Percentiles rank a stretch among this genome's conserved stretches.
These are phyloP conservation scores for honey bee (Apis mellifera) DNA, from an alignment of 1,140 invertebrate species.

Conservation along the genomic window DNA sequence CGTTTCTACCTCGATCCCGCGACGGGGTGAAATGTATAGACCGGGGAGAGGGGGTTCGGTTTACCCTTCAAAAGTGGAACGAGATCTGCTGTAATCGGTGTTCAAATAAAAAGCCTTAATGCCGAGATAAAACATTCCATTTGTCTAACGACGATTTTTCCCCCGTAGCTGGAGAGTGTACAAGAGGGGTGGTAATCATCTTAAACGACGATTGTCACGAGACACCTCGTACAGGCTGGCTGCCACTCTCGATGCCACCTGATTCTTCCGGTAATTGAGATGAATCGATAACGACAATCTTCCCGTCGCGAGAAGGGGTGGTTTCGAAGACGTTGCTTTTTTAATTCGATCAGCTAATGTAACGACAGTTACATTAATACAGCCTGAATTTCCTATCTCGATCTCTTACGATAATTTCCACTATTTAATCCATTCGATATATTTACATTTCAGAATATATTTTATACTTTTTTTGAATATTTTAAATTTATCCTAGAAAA, in stretches of 20 bases:
- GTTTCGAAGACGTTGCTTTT: slow-evolving; percentile 39
- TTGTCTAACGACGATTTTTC: slow-evolving; percentile 80
- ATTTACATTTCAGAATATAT: no score
- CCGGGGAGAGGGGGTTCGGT: background rate
- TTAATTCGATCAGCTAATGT: slow-evolving; percentile 57
- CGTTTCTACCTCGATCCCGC: slow-evolving; percentile 77
- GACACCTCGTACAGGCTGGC: slow-evolving; percentile 58
- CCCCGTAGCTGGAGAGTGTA: slow-evolving; percentile 53
- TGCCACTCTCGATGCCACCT: slow-evolving; percentile 59
- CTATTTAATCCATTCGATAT: no score
- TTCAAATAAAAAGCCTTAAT: slow-evolving; percentile 79
- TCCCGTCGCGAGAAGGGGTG: background rate
- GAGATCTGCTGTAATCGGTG: slow-evolving; percentile 72
- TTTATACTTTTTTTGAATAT: no score
- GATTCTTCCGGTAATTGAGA: slow-evolving; percentile 77
- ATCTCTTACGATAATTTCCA: background rate
- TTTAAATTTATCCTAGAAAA: no score
- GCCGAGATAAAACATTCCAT: slow-evolving; percentile 80
- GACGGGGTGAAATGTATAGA: slow-evolving; percentile 32
- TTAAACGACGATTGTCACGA: slow-evolving; percentile 75
- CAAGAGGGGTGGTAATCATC: slow-evolving; percentile 78
- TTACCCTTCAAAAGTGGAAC: slow-evolving; percentile 56
- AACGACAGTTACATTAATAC: slow-evolving; percentile 51
- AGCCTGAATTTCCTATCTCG: background rate
- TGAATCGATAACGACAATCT: slow-evolving; percentile 67